Evolutionary conservation across 1,140 invertebrate genomes (phyloP).

Genomic region (Drosophila kikkawai): DNA sequence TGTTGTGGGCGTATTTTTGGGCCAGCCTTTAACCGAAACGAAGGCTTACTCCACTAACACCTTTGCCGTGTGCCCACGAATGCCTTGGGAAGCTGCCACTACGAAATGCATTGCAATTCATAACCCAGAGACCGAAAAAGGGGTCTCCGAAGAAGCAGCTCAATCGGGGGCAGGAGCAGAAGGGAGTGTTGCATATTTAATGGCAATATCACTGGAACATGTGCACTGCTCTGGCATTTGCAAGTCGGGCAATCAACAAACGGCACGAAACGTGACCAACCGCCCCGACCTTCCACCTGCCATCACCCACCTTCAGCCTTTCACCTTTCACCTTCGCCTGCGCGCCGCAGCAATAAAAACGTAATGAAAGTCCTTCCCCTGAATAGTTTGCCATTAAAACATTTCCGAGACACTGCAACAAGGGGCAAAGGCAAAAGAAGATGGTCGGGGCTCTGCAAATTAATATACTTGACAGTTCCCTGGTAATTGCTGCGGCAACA

Average conservation of each 20-base stretch:
- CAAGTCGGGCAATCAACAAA: conserved; percentile 61
- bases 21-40: background rate
- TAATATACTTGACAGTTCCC: conserved; percentile 62
- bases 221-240: conserved; percentile 57
- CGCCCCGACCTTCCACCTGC: background rate
- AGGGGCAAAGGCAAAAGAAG: conserved; percentile 10
- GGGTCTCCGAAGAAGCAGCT: conserved; percentile 5
- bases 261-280: conserved; percentile 21
- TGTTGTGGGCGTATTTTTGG: conserved; percentile 1
- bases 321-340: conserved; percentile 7
- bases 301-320: background rate
- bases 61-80: conserved; percentile 11
- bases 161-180: conserved; percentile 14
- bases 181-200: conserved; percentile 60
- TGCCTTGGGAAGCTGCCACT: conserved; percentile 35
- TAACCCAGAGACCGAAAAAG: conserved; percentile 28
- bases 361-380: conserved; percentile 70
- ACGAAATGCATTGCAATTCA: conserved; percentile 67
- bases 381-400: conserved; percentile 54
- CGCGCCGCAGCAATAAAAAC: conserved; percentile 61
- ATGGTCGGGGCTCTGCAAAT: conserved; percentile 34
- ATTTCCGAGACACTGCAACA: conserved; percentile 46
- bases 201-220: conserved; percentile 57
- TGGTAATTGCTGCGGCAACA: conserved; percentile 39
- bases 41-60: background rate